Percentiles rank a stretch among this genome's conserved stretches.
Conservation (phyloP, 2,797 vertebrate species). For the Buphagus erythrorhynchus region DNA sequence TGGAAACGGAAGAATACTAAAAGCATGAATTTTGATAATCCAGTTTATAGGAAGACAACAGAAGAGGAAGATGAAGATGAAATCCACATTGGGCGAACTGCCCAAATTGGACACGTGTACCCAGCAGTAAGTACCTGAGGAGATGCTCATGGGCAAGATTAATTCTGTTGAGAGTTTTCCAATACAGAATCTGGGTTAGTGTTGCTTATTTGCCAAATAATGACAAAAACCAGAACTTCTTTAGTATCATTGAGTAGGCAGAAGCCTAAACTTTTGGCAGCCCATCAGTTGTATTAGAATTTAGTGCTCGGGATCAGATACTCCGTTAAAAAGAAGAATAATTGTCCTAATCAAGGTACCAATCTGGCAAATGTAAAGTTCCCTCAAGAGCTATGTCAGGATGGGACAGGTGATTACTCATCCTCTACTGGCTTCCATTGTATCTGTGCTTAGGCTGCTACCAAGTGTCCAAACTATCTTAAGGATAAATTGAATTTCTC, state of each 20-base stretch:
- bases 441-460: neutral
- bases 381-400: neutral
- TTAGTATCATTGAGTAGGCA: neutral
- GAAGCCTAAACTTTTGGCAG: neutral
- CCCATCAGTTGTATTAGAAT: neutral
- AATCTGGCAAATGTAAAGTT: neutral
- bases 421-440: neutral
- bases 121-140: constrained; percentile 90
- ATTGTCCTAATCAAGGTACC: neutral
- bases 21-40: constrained; percentile 99
- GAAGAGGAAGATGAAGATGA: constrained; percentile 93
- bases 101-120: constrained; percentile 95
- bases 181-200: neutral
- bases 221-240: neutral
- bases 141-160: neutral
- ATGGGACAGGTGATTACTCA: neutral
- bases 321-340: neutral
- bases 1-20: constrained; percentile 98
- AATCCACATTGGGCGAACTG: constrained; percentile 93
- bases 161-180: neutral
- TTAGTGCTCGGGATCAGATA: neutral
- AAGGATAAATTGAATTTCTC: neutral
- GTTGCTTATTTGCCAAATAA: neutral
- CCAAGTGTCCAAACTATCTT: neutral
- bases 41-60: constrained; percentile 95